phyloP scores from a whole-genome alignment of 2,888 invertebrate genomes.

The Diplazon laetatorius region DNA sequence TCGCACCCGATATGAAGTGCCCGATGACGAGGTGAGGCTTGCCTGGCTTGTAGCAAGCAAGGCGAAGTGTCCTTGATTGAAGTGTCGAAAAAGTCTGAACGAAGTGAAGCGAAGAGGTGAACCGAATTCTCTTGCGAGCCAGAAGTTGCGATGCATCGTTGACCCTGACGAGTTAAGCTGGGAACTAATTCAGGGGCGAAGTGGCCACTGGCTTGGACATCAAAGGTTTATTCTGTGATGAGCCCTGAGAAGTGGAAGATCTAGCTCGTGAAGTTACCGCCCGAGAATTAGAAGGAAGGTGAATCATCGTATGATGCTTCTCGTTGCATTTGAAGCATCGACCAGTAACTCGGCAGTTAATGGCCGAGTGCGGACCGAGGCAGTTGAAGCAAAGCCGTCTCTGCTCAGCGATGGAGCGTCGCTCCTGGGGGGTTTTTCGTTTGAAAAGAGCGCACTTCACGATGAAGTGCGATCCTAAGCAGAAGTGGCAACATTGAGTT shows the following conservation, averaged over 20 bases:
- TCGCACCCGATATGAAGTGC: not conserved
- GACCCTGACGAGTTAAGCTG: not conserved
- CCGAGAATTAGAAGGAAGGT: not conserved
- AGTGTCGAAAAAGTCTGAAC: not conserved
- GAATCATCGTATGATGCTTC: constrained; percentile 23
- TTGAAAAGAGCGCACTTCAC: not conserved
- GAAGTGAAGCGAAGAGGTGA: not conserved
- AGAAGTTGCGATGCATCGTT: not conserved
- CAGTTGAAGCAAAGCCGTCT: constrained; percentile 24
- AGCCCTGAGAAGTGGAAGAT: no score
- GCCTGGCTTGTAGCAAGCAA: not conserved
- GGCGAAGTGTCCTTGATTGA: not conserved
- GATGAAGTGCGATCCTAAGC: no score
- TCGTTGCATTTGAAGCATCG: not conserved
- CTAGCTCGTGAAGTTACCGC: no score
- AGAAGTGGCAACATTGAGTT: no score
- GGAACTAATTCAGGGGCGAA: not conserved
- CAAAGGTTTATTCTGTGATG: no score
- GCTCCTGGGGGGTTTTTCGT: not conserved
- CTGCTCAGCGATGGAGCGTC: not conserved
- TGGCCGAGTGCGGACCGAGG: constrained; percentile 19
- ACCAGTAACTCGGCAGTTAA: no score
- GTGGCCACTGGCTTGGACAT: not conserved
- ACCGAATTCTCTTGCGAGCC: not conserved
- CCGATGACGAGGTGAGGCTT: not conserved